Evolutionary conservation across 1,140 invertebrate genomes (phyloP), one percentile per base, ranked within the genome.

Genomic region (Drosophila pallidifrons): DNA sequence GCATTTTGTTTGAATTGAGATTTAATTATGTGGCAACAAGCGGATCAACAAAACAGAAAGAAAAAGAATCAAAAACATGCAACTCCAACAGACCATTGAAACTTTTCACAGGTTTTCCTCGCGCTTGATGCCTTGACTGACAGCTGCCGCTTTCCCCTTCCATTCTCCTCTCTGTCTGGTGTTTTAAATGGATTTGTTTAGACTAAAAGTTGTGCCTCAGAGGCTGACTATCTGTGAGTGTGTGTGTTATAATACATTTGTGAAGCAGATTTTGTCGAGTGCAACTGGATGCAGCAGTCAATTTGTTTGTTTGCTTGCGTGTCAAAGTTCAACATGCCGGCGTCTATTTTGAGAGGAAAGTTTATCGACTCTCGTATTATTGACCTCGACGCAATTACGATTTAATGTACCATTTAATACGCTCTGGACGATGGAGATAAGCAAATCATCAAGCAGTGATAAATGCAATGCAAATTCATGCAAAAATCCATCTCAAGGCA

Each of bases 11-110:
- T 88, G 80, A 89, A 86, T 90, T 89, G 61, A 77, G 72, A 90
- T 90, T 88, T 89, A 89, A 89, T 89, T 89, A 89, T 90, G 85
- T 90, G 85, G 81, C 81, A 90, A 81, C 81, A 89, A 81, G 59
- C 64, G 41, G 30, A 64, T 58, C 73, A 81, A 76, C 59, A 70
- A 25, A 55, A 45, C 35, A 3, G 25, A 1, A 6, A 25, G 10
- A 52, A 20, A 54, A 5, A 20, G 13, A 55, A 15, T 43, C 8
- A 35, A 57, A 54, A 57, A 58, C 7, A 28, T 45, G 5, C 28
- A 54, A 35, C 52, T 30, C 11, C n/a, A 59, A 15, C 46, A 28
- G 69, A n/a, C 20, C 30, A 32, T 32, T 32, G 63, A 70, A 54
- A 64, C 61, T 72, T 58, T 72, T 66, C 61, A 57, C 61, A 58